These are phyloP conservation scores for Anoplopoma fimbria DNA, from an alignment of 2,113 vertebrate species.

Conservation along the genomic window DNA sequence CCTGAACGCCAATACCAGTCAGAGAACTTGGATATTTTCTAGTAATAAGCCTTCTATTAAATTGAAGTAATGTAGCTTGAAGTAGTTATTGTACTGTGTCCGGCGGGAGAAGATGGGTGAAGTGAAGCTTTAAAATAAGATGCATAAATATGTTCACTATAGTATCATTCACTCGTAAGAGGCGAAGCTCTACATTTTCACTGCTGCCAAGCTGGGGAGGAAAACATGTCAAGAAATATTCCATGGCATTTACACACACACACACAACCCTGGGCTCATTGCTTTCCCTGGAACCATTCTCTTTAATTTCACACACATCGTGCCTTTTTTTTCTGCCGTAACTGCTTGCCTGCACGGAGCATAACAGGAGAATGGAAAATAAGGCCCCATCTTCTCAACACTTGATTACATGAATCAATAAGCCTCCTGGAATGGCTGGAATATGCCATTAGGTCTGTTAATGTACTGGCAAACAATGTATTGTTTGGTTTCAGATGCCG, in stretches of 20 bases:
- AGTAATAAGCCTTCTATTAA: constrained; percentile 61
- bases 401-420: constrained; percentile 75
- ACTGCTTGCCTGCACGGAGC: constrained; percentile 3
- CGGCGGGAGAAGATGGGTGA: constrained; percentile 39
- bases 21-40: constrained; percentile 43
- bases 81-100: constrained; percentile 60
- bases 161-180: constrained; percentile 19
- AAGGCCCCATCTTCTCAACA: constrained; percentile 51
- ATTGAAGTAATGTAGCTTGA: constrained; percentile 66
- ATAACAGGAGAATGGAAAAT: constrained; percentile 47
- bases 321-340: constrained; percentile 43
- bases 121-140: constrained; percentile 60
- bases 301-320: constrained; percentile 60
- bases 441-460: constrained; percentile 68
- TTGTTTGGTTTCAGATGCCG: constrained; percentile 65
- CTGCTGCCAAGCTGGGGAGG: constrained; percentile 12
- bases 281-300: constrained; percentile 29
- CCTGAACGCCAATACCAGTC: constrained; percentile 1
- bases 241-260: constrained; percentile 21
- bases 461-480: constrained; percentile 68
- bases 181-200: constrained; percentile 30
- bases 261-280: constrained; percentile 6
- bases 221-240: constrained; percentile 36
- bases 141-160: constrained; percentile 55
- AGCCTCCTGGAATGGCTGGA: constrained; percentile 51